These are phyloP conservation scores for Ladona fulva DNA, from an alignment of 1,140 invertebrate genomes.

Conservation along the genomic window DNA sequence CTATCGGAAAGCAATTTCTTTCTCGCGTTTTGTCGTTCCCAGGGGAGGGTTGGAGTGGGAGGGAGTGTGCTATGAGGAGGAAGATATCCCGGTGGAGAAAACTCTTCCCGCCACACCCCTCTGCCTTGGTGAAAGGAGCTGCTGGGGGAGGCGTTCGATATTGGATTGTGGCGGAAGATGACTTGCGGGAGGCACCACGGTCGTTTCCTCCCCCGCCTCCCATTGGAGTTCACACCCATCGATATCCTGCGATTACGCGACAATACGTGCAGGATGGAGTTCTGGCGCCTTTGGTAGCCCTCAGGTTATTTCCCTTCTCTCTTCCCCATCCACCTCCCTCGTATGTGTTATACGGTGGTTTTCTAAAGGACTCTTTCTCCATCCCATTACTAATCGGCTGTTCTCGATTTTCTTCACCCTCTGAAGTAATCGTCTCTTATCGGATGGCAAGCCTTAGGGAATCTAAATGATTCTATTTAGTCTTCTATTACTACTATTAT, in stretches of 20 bases:
- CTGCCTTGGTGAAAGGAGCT: not conserved
- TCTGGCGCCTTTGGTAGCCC: not conserved
- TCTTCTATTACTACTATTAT: no score
- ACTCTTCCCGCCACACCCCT: not conserved
- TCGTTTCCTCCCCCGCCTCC: not conserved
- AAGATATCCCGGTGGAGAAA: not conserved
- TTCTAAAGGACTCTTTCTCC: no score
- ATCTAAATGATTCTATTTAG: no score
- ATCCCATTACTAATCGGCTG: no score
- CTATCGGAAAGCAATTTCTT: conserved; percentile 9
- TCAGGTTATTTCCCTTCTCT: not conserved
- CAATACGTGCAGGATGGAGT: not conserved
- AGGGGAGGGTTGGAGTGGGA: not conserved
- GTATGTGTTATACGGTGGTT: no score
- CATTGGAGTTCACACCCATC: not conserved
- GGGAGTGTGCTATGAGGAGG: not conserved
- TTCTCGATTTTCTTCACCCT: no score
- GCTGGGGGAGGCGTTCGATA: not conserved
- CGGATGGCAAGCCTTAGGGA: no score
- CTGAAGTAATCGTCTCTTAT: no score
- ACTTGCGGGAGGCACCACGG: not conserved
- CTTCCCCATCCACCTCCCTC: not conserved
- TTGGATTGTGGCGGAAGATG: not conserved
- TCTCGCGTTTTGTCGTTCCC: not conserved
- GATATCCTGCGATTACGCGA: conserved; percentile 3